These are phyloP conservation scores for Mythimna vitellina DNA, from an alignment of 2,888 invertebrate species.

Conservation along the genomic window DNA sequence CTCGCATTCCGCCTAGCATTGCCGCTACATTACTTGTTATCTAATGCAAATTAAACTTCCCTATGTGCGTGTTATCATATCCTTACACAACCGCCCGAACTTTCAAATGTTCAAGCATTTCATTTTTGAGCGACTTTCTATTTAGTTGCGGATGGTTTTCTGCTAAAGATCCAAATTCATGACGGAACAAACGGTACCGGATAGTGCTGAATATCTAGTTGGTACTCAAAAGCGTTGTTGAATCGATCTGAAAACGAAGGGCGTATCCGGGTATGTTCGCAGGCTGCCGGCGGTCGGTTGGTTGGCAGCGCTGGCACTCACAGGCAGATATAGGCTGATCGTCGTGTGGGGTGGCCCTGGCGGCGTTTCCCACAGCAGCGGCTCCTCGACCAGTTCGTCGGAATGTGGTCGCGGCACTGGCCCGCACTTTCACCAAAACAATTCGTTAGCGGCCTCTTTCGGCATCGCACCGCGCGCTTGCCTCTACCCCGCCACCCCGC, in stretches of 20 bases:
- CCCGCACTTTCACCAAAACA: conserved; percentile 91
- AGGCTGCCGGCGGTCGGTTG: conserved; percentile 56
- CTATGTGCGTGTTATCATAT: conserved; percentile 74
- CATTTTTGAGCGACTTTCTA: conserved; percentile 62
- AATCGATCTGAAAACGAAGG: conserved; percentile 22
- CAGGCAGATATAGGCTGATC: conserved; percentile 79
- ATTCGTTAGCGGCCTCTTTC: conserved; percentile 90
- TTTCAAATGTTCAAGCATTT: conserved; percentile 67
- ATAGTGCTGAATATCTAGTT: conserved; percentile 22
- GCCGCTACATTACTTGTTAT: conserved; percentile 72
- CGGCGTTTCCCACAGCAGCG: conserved; percentile 91
- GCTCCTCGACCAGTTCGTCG: conserved; percentile 89
- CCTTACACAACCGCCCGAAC: conserved; percentile 72
- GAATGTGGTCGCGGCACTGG: conserved; percentile 90
- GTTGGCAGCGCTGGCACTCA: conserved; percentile 64
- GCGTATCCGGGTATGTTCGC: conserved; percentile 28
- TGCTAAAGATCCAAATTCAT: conserved; percentile 46
- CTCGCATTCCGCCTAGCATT: conserved; percentile 74
- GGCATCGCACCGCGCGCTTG: conserved; percentile 85
- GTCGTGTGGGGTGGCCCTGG: conserved; percentile 87
- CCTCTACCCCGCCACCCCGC: conserved; percentile 79
- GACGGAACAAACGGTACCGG: conserved; percentile 20
- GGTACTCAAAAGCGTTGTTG: conserved; percentile 15
- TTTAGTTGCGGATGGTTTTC: conserved; percentile 50
- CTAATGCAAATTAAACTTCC: conserved; percentile 76